Evolutionary conservation across 2,797 vertebrate genomes (phyloP).

Genomic region (Helostoma temminkii): DNA sequence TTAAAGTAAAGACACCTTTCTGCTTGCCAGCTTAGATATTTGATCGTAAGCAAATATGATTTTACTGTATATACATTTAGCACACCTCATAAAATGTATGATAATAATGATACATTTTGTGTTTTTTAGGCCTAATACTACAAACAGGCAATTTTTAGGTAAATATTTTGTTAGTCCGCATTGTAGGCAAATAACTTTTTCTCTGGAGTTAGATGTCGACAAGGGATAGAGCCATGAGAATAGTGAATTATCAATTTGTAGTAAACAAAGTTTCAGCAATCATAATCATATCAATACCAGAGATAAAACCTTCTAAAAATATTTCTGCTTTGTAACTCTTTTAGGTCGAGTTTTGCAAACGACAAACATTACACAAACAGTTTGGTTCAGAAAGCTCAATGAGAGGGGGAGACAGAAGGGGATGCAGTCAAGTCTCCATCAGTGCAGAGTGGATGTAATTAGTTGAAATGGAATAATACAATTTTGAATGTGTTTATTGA

Average conservation of each 20-base stretch:
- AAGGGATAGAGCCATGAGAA: no score
- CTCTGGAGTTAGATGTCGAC: no score
- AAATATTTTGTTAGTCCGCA: no score
- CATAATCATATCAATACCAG: no score
- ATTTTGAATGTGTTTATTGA: constrained; percentile 64
- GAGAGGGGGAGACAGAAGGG: not conserved
- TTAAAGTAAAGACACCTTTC: constrained; percentile 27
- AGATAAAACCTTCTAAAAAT: no score
- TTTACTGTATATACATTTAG: not conserved
- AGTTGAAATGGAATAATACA: constrained; percentile 76
- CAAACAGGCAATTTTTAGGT: no score
- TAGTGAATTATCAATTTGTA: no score
- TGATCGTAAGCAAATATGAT: constrained; percentile 1
- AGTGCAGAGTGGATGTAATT: constrained; percentile 73
- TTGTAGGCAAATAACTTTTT: no score
- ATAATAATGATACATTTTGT: not conserved
- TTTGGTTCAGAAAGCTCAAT: constrained; percentile 19
- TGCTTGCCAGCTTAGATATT: not conserved
- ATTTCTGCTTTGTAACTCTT: constrained; percentile 1
- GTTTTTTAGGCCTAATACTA: no score
- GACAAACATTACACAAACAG: constrained; percentile 40
- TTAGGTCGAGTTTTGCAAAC: constrained; percentile 27
- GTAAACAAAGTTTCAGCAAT: no score
- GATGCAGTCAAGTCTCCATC: constrained; percentile 26
- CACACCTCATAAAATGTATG: not conserved